A percentile compares a stretch with the other conserved stretches of the same genome.
These are phyloP conservation scores for Zoanthus solanderi DNA, from an alignment of 92 coral and sea anemone genomes.

Conservation along the genomic window DNA sequence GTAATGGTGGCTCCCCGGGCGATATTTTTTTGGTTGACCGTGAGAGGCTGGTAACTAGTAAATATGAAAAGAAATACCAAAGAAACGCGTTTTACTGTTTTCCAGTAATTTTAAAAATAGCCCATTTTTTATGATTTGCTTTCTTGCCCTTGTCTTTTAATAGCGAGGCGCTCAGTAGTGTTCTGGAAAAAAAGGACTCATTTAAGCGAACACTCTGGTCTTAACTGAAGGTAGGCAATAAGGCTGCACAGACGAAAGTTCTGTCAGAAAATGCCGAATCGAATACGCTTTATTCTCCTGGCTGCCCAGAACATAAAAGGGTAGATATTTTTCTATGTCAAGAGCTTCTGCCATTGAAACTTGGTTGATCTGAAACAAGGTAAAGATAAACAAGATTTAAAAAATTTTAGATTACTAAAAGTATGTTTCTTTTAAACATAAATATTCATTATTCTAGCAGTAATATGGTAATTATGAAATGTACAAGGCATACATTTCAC, in stretches of 20 bases:
- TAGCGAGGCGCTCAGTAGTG: background rate
- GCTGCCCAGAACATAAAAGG: too few species aligned
- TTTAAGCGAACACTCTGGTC: background rate
- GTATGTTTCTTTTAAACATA: too few species aligned
- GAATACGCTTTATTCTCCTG: background rate
- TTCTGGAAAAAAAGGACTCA: background rate
- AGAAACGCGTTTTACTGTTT: background rate
- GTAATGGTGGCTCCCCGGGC: background rate
- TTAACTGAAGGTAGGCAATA: background rate
- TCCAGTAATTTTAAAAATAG: background rate
- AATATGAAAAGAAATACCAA: background rate
- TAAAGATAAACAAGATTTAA: too few species aligned
- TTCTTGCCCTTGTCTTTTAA: background rate
- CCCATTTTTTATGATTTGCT: background rate
- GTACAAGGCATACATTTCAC: too few species aligned
- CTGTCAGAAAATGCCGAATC: background rate
- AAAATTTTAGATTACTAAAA: too few species aligned
- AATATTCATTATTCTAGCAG: too few species aligned
- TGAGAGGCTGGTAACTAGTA: background rate
- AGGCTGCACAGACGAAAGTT: background rate
- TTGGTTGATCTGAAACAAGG: too few species aligned
- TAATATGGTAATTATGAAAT: too few species aligned
- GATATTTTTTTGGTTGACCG: background rate
- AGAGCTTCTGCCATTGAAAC: too few species aligned
- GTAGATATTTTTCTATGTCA: too few species aligned